These are phyloP conservation scores for Nymphalis urticae DNA, from an alignment of 2,888 invertebrate species.

Conservation along the genomic window DNA sequence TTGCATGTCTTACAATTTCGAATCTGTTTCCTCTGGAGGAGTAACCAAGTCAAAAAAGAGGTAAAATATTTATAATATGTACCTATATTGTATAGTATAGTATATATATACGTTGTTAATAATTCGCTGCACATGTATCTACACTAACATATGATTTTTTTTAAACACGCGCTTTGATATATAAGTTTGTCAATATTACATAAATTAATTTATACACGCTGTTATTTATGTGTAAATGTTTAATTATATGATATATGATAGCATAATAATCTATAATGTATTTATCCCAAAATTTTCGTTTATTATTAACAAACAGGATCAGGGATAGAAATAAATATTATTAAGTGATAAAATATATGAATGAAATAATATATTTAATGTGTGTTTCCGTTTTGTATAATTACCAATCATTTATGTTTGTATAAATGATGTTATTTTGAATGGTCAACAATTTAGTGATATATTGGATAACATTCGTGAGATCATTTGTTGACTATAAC, in stretches of 20 bases:
- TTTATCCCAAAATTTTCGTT: too few species aligned
- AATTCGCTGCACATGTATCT: conserved; percentile 10
- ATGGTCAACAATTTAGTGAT: conserved; percentile 58
- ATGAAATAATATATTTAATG: too few species aligned
- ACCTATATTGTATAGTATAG: conserved; percentile 36
- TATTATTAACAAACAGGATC: too few species aligned
- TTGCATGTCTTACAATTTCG: conserved; percentile 88
- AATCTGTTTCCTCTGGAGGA: conserved; percentile 84
- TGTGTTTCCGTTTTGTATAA: too few species aligned
- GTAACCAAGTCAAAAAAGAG: conserved; percentile 83
- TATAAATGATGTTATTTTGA: conserved; percentile 33
- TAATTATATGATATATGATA: too few species aligned
- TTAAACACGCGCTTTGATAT: background rate
- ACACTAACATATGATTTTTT: background rate
- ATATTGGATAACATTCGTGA: conserved; percentile 68
- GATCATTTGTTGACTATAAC: conserved; percentile 74
- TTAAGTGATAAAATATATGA: too few species aligned
- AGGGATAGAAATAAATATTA: too few species aligned
- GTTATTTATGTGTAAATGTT: too few species aligned
- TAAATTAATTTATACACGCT: too few species aligned
- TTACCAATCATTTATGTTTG: conserved; percentile 8
- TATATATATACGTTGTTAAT: conserved; percentile 13
- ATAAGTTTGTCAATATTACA: too few species aligned
- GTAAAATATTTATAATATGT: conserved; percentile 55
- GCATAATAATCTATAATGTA: too few species aligned